Evolutionary conservation across 2,797 vertebrate genomes (phyloP).

Genomic region (Pogonophryne albipinna): DNA sequence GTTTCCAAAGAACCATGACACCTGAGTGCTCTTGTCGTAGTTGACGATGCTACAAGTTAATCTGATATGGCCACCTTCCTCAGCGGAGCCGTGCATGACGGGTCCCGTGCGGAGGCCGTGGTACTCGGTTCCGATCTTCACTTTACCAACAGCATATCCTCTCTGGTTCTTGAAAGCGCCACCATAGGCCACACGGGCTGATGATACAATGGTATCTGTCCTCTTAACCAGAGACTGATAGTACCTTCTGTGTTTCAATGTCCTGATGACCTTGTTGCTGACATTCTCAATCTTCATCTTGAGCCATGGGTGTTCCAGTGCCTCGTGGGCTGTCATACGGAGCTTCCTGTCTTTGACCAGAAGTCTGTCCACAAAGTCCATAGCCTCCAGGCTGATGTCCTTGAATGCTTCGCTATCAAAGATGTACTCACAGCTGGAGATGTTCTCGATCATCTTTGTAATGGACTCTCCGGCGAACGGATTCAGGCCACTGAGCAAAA

Average conservation of each 20-base stretch:
- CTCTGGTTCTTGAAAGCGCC: slow-evolving; percentile 94
- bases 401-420: slow-evolving; percentile 98
- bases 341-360: slow-evolving; percentile 94
- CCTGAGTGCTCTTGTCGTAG: slow-evolving; percentile 94
- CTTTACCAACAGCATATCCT: slow-evolving; percentile 93
- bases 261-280: slow-evolving; percentile 94
- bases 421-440: slow-evolving; percentile 93
- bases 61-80: slow-evolving; percentile 94
- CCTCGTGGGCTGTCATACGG: slow-evolving; percentile 97
- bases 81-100: slow-evolving; percentile 91
- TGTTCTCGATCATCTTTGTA: slow-evolving; percentile 95
- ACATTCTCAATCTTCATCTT: slow-evolving; percentile 93
- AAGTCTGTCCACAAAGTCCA: slow-evolving; percentile 98
- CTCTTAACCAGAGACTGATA: slow-evolving; percentile 95
- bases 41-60: slow-evolving; percentile 93
- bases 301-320: slow-evolving; percentile 95
- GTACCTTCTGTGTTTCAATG: slow-evolving; percentile 95
- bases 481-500: slow-evolving; percentile 95
- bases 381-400: slow-evolving; percentile 92
- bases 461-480: slow-evolving; percentile 96
- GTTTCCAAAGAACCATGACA: slow-evolving; percentile 95
- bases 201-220: slow-evolving; percentile 92
- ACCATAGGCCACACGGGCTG: slow-evolving; percentile 93
- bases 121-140: slow-evolving; percentile 94
- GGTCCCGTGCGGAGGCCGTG: slow-evolving; percentile 92